Base-by-base conservation (phyloP, 2,113 vertebrate species). In the Pangasianodon gigas region DNA sequence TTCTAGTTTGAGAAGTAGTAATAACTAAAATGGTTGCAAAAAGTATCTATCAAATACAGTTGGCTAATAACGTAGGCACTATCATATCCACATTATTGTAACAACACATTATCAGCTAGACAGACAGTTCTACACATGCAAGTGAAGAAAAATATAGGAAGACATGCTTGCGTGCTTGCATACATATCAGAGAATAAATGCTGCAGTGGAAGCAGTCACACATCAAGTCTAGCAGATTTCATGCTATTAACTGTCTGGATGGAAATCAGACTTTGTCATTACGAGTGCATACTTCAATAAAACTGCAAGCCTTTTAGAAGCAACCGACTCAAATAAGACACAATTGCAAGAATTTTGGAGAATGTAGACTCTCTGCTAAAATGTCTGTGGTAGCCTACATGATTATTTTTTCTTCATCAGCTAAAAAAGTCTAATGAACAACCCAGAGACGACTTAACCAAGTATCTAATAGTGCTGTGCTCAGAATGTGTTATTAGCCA, bases 201-300 rank as follows among this genome's bases (percentile, higher is more conserved):
- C 82, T 79, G 44, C 44, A 85, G 85, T 80, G 80, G 88, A 90
- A 87, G 87, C 84, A 90, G 86, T 87, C 82, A 88, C 41, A 90
- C 89, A 83, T 87, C 60, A 87, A 87, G 85, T 89, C 87, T 87
- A 79, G 91, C 87, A 87, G 85, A 89, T 89, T 86, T 92, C 81
- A 85, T 90, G 85, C 89, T 82, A 90, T 86, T 90, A 87, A 77
- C 67, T 87, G 87, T 90, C 89, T 89, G 87, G 77, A 87, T 90
- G 83, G 91, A 92, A 92, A 89, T 90, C 89, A 83, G 87, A 80
- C 89, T 90, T 90, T 84, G 89, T 89, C 87, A 90, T 91, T 91
- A 91, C 67, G 90, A 88, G 87, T 89, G 87, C 89, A 92, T 84
- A 88, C 80, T 92, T 91, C 75, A 88, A 81, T 88, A 84, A 87